Base-by-base conservation (phyloP, 1,140 invertebrate species). In the Zelostemma sp. region DNA sequence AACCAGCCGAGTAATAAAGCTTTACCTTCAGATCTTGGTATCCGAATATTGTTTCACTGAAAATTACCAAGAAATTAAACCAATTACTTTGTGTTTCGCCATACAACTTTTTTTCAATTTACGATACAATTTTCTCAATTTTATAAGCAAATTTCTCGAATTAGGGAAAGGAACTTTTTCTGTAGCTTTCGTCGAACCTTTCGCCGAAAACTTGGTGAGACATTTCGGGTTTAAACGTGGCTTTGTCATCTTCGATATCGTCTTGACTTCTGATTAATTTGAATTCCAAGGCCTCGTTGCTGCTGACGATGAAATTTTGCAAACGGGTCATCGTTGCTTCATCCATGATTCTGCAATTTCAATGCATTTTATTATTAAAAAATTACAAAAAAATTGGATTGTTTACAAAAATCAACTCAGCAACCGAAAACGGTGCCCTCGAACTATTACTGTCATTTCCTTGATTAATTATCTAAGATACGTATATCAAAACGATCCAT, bases 181-280 rank as follows among this genome's bases (percentile, higher is more conserved):
- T n/a, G n/a, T n/a, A n/a, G n/a, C n/a, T n/a, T n/a, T n/a, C n/a
- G n/a, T n/a, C 84, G 77, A 81, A 91, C 90, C 87, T 88, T 73
- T 96, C 93, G 16, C 95, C 95, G 87, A 97, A 98, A 12, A 97
- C 89, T 85, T 98, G 96, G 87, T 98, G 95, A 48, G 93, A 93
- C 93, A 97, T 97, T 48, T 93, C 92, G 5, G 96, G 94, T 46
- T 89, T 87, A 80, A 97, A 97, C 11, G 86, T 86, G 5, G 85
- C 85, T n/a, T 86, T 84, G 21, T 93, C 90, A 84, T 93, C 88
- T 67, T 93, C 88, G 14, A 96, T 77, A 80, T 96, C 94, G 14
- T 89, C 77, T 28, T 87, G 78, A 50, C 85, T 81, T 38, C 91
- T 87, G 17, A 96, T 91, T 59, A 95, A 85, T 87, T 94, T 95